Conservation (phyloP, 1,140 invertebrate species). For the Antheraea mylitta region DNA sequence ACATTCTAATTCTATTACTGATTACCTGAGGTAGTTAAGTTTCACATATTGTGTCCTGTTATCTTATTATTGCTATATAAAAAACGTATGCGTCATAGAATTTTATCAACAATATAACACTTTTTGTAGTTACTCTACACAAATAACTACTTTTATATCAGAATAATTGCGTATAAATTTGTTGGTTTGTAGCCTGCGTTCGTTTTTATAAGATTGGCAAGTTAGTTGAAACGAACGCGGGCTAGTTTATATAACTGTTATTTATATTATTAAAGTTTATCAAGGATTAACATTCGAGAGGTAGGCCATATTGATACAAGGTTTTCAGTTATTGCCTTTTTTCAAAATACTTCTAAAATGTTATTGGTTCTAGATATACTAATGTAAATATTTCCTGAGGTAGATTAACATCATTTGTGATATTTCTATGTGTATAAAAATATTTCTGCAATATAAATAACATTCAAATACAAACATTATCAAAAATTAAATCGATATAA, state of each 20-base stretch:
- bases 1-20: slow-evolving; percentile 65
- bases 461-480: slow-evolving; percentile 75
- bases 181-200: slow-evolving; percentile 8
- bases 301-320: slow-evolving; percentile 43
- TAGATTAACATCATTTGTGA: slow-evolving; percentile 64
- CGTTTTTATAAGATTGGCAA: slow-evolving; percentile 21
- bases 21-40: slow-evolving; percentile 74
- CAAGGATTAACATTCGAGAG: slow-evolving; percentile 22
- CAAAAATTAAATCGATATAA: slow-evolving; percentile 69
- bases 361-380: slow-evolving; percentile 24
- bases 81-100: slow-evolving; percentile 62
- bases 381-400: slow-evolving; percentile 55
- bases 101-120: slow-evolving; percentile 57
- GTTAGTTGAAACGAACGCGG: slow-evolving; percentile 19
- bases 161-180: slow-evolving; percentile 22
- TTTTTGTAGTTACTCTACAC: slow-evolving; percentile 30
- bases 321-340: slow-evolving; percentile 17
- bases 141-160: slow-evolving; percentile 32
- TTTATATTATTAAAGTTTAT: neutral
- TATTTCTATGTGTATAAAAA: slow-evolving; percentile 73
- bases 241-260: neutral
- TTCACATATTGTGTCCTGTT: slow-evolving; percentile 55
- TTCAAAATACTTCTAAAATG: slow-evolving; percentile 13
- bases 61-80: slow-evolving; percentile 61
- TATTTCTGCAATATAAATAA: slow-evolving; percentile 76